Evolutionary conservation across 2,797 vertebrate species (phyloP), one percentile per base, ranked within the genome.

Genomic region (Mus minutoides): DNA sequence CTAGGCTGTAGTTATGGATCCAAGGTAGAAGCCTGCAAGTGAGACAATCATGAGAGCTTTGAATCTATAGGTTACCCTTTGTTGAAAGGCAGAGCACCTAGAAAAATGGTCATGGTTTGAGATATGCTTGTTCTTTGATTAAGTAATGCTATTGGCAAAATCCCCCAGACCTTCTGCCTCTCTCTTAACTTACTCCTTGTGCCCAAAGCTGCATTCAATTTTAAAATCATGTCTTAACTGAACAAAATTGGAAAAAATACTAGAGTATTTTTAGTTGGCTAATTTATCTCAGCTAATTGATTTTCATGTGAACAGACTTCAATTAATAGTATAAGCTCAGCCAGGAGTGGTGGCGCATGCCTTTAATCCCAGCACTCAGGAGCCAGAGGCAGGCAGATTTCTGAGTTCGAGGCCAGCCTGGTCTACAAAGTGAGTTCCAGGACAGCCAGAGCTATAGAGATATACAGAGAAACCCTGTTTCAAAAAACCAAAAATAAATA

Each of bases 241-340:
- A 89, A 95, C 8, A 90, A 94, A 95, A 56, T 69, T 7, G 58
- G 92, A 94, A 97, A 97, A 91, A 75, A 89, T 97, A 49, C 22
- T 79, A 17, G 21, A 54, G 5, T 90, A 80, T 71, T 90, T 98
- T 94, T 93, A 91, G 94, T 97, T 96, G 52, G 6, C 73, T 97
- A 93, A 96, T 82, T 95, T 34, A 49, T 95, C 97, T 12, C 4
- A 77, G 3, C 29, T 87, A 97, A 97, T 95, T 82, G 92, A 96
- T 97, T 96, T 94, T 0, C 37, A 94, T 96, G 37, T 83, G 6
- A 97, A 58, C 26, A 98, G 43, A 94, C n/a, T 87, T 19, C 85
- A 98, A 97, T 97, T 95, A 95, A 92, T 93, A 85, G 52, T 87
- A 29, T 34, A 93, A 96, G 92, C 37, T 31, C n/a, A n/a, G n/a